Base-by-base conservation (phyloP, 2,888 invertebrate genomes). In the Zeuzera pyrina region DNA sequence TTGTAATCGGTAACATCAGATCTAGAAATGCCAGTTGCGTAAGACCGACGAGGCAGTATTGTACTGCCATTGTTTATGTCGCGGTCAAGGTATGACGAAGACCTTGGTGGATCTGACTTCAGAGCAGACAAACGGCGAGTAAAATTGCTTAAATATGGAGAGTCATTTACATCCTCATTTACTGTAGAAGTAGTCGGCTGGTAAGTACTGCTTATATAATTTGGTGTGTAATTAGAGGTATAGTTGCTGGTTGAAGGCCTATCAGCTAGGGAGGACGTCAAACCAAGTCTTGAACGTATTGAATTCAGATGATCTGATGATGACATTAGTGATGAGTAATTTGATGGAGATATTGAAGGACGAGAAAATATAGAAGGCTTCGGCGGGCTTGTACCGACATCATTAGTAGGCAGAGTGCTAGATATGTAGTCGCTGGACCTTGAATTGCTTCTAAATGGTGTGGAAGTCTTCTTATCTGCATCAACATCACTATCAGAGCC, bases 401-500 rank as follows among this genome's bases (percentile, higher is more conserved):
- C 74, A 23, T 54, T 58, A 12, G 62, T 56, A 1, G 76, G 72
- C 31, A 70, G 54, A 16, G 73, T 74, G 52, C 72, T 81, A 12
- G 76, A 76, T 35, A 76, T 81, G 41, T 73, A 73, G 46, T 76
- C 78, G 42, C 81, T 81, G 2, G 69, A 79, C 39, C 71, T 65
- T 2, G 72, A 77, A 42, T 58, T 66, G 45, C 70, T 77, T 23
- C 77, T 60, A 37, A 64, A 64, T 0, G 74, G 60, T 7, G 69
- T 57, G 1, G 74, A 49, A 0, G 67, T 68, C 49, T 78, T 79
- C 43, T 74, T 78, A 7, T 84, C 84, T 8, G 53, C 60, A 30
- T 88, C 88, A 0, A 89, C 85, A 53, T 91, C 90, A 13, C 90
- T 89, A 54, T 91, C 90, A 0, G 90, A 90, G 4, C 90, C 90